These are phyloP conservation scores for Orthonyx spaldingii DNA, from an alignment of 2,113 vertebrate genomes.

Conservation along the genomic window DNA sequence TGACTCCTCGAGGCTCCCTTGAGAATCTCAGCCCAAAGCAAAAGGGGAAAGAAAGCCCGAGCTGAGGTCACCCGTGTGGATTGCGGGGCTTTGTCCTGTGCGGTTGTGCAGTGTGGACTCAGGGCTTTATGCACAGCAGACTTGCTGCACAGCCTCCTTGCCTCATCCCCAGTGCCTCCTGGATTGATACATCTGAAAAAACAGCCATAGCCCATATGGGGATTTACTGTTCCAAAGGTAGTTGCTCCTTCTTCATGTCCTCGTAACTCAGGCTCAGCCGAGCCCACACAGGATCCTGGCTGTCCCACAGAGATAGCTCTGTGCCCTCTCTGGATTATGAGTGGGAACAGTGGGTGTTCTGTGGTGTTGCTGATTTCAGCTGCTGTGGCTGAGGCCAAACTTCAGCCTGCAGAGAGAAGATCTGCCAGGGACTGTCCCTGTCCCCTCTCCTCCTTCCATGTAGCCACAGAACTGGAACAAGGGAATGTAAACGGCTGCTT, in stretches of 20 bases:
- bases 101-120: background rate
- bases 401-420: background rate
- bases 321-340: background rate
- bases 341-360: background rate
- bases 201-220: fast-evolving
- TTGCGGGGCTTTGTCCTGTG: background rate
- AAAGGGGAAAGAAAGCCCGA: background rate
- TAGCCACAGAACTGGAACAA: background rate
- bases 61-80: background rate
- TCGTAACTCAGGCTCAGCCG: background rate
- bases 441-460: background rate
- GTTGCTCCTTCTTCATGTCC: background rate
- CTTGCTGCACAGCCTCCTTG: background rate
- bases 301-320: background rate
- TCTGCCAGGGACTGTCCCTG: background rate
- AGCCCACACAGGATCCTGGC: background rate
- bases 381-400: background rate
- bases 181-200: background rate
- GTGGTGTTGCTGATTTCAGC: background rate
- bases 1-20: conserved; percentile 6
- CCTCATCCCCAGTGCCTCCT: background rate
- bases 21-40: background rate
- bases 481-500: background rate
- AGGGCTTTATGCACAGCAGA: background rate
- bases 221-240: background rate